Conservation (phyloP, 2,888 invertebrate genomes). For the Patella depressa region DNA sequence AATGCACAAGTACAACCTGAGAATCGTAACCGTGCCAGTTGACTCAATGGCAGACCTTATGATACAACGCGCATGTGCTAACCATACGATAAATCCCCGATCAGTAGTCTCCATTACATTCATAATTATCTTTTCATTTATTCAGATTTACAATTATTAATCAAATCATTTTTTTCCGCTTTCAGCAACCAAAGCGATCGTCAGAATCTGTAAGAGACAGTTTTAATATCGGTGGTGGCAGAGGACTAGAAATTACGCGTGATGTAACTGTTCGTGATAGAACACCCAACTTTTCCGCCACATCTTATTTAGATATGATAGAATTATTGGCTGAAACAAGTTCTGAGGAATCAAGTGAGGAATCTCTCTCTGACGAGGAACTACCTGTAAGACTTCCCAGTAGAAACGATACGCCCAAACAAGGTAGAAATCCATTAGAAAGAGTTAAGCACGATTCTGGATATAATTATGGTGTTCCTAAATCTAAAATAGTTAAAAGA, state of each 20-base stretch:
- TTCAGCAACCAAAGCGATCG: slow-evolving; percentile 2
- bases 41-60: too few relatives aligned
- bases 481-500: slow-evolving; percentile 26
- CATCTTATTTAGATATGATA: slow-evolving; percentile 39
- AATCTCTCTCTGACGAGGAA: slow-evolving; percentile 47
- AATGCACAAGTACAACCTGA: too few relatives aligned
- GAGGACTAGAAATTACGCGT: slow-evolving; percentile 33
- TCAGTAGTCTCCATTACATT: too few relatives aligned
- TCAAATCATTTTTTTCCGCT: too few relatives aligned
- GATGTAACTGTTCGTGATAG: slow-evolving; percentile 35
- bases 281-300: slow-evolving; percentile 40
- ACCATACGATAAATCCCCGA: too few relatives aligned
- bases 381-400: slow-evolving; percentile 47
- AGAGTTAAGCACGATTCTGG: slow-evolving; percentile 55
- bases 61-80: too few relatives aligned
- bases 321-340: slow-evolving; percentile 32
- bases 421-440: slow-evolving; percentile 45
- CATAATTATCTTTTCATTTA: too few relatives aligned
- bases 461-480: slow-evolving; percentile 69
- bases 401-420: slow-evolving; percentile 38
- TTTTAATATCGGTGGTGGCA: background rate
- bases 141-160: too few relatives aligned
- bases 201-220: background rate
- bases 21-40: too few relatives aligned
- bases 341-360: slow-evolving; percentile 38